Evolutionary conservation across 1,140 invertebrate genomes (phyloP), one percentile per base, ranked within the genome.

Genomic region (Hyposmocoma kahamanoa): DNA sequence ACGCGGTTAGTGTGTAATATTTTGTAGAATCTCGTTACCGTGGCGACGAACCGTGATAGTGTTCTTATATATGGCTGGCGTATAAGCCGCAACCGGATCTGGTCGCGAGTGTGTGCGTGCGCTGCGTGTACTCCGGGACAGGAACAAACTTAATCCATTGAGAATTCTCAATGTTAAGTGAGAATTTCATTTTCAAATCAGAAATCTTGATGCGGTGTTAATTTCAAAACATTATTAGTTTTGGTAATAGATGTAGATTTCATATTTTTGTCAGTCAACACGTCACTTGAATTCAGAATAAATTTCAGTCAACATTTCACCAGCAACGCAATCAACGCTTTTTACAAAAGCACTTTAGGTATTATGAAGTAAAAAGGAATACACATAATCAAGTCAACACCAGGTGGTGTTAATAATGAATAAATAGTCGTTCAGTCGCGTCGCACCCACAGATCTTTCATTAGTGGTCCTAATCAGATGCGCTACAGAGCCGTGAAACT

Each of bases 371-470:
- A n/a, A n/a, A n/a, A n/a, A n/a, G n/a, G n/a, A n/a, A n/a, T n/a
- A 42, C 54, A 30, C 38, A 41, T 36, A 36, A 36, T 17, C 15
- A 15, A 36, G 18, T 36, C 32, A 36, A 8, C 32, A 36, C 32
- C 32, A 36, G 32, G 13, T 15, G 52, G 51, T 52, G 47, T 49
- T 45, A 44, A 49, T 56, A 56, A 62, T 50, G 45, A 63, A 59
- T 58, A 56, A 64, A 62, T 50, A 52, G 41, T 51, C 44, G 45
- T 56, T 50, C 24, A 34, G 55, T 19, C 51, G 34, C 50, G 50
- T 45, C 50, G 22, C 45, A 36, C 24, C 56, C 58, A 70, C 62
- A 68, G 56, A 73, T 73, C 67, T 70, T 65, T 73, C 70, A 62
- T 59, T 62, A 56, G 52, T 42, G 50, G 52, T 47, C 57, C 62